Evolutionary conservation across 2,888 invertebrate genomes (phyloP).

Genomic region (Ormia ochracea): DNA sequence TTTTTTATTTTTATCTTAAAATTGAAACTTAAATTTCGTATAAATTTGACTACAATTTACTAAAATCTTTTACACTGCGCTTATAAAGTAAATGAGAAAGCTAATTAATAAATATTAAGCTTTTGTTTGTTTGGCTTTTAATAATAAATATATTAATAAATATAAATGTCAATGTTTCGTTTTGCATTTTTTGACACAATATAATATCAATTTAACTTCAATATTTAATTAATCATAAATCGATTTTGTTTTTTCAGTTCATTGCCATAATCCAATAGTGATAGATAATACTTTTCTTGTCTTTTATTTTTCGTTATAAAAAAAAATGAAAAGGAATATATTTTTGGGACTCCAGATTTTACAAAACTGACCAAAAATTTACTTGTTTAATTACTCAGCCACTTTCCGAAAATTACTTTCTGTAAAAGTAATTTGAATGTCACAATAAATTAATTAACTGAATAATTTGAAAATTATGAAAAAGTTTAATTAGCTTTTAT

Average conservation of each 20-base stretch:
- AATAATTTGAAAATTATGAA: too few species aligned
- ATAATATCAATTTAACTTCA: slow-evolving; percentile 57
- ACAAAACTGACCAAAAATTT: slow-evolving; percentile 21
- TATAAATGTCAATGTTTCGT: slow-evolving; percentile 57
- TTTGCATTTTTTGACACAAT: slow-evolving; percentile 41
- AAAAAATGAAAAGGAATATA: slow-evolving; percentile 9
- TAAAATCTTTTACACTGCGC: slow-evolving; percentile 12
- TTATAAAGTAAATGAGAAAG: slow-evolving; percentile 29
- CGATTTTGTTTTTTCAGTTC: slow-evolving; percentile 23
- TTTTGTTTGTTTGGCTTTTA: slow-evolving; percentile 33
- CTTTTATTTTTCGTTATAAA: slow-evolving; percentile 14
- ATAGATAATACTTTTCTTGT: slow-evolving; percentile 26
- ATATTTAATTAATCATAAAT: slow-evolving; percentile 27
- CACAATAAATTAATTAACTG: too few species aligned
- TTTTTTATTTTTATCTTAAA: too few species aligned
- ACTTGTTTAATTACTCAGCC: slow-evolving; percentile 9
- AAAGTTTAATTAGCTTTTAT: too few species aligned
- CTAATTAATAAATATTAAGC: slow-evolving; percentile 58
- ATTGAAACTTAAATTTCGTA: too few species aligned
- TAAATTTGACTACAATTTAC: not conserved
- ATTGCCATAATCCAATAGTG: slow-evolving; percentile 56
- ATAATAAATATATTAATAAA: slow-evolving; percentile 25
- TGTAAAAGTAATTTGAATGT: too few species aligned
- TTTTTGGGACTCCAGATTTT: not conserved
- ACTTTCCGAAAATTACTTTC: too few species aligned